phyloP scores from a whole-genome alignment of 2,797 vertebrate genomes.

The Peromyscus nudipes region DNA sequence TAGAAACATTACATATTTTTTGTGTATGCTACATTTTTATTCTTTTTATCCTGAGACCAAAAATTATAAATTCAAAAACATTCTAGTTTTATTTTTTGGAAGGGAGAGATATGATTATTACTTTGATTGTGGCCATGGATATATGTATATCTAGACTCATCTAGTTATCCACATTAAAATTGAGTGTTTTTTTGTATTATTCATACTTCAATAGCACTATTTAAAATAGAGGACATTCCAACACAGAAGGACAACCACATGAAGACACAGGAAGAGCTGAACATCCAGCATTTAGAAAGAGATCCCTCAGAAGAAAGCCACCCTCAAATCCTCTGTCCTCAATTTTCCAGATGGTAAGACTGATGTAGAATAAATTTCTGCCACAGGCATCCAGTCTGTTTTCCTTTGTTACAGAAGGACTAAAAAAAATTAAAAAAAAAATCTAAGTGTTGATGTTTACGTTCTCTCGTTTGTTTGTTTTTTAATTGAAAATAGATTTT shows the following conservation, averaged over 20 bases:
- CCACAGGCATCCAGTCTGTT: not conserved
- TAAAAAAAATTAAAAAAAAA: not conserved
- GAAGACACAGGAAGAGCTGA: not conserved
- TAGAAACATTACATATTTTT: not conserved
- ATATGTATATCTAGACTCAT: not conserved
- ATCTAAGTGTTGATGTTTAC: not conserved
- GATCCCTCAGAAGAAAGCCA: not conserved
- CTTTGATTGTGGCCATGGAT: not conserved
- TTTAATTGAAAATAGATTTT: not conserved
- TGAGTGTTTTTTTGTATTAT: not conserved
- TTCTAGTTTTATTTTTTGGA: not conserved
- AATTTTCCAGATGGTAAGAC: not conserved
- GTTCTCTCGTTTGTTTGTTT: not conserved
- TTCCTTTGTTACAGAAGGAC: not conserved
- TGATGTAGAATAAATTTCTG: not conserved
- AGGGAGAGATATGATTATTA: not conserved
- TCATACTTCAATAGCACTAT: not conserved
- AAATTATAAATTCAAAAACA: not conserved
- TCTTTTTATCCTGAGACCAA: not conserved
- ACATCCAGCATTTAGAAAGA: not conserved
- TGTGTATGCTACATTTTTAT: not conserved
- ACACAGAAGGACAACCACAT: not conserved
- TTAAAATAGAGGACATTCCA: not conserved
- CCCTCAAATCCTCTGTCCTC: not conserved
- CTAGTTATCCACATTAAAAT: not conserved